Base-by-base conservation (phyloP, 1,140 invertebrate genomes). In the Harpegnathos saltator region DNA sequence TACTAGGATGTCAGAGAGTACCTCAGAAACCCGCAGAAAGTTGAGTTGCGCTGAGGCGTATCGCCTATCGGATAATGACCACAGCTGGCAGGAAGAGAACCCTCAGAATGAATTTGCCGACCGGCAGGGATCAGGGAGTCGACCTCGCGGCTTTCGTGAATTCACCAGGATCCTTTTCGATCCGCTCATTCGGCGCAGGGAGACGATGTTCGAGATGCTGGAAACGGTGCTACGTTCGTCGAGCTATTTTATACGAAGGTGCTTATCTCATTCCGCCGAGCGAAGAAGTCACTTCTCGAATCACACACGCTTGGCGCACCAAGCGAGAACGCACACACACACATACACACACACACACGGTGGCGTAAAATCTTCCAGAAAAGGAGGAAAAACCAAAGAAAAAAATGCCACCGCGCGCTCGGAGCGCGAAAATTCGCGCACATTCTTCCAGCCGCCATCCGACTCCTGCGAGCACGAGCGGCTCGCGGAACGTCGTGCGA, bases 191-290 rank as follows among this genome's bases (percentile, higher is more conserved):
- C 69, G 3, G 38, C 38, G 38, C 15, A 24, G 68, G 22, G 19
- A 63, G 73, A 59, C 59, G 52, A 78, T 38, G 63, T 69, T 29
- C 74, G 19, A 78, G 74, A 68, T 78, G 74, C 62, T 58, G 75
- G 33, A 69, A 78, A 78, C 63, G 63, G 63, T 68, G 75, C 75
- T 78, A 78, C 29, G 17, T 69, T 68, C 17, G 17, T 78, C 50
- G 33, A 44, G 29, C 63, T 69, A 14, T 78, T 78, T 78, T 69
- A 52, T 58, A 62, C 19, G 2, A 77, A 29, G 4, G 38, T 29
- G 7, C 68, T 26, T 3, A 65, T 77, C n/a, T n/a, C 56, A 9
- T 54, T 54, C 33, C n/a, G n/a, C n/a, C 14, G 14, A 24, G 11
- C 14, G 29, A 54, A 56, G 66, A 33, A 33, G 24, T 69, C 56